A percentile compares a stretch with the other conserved stretches of the same genome.
phyloP scores from a whole-genome alignment of 2,113 vertebrate species.

The Clupea harengus region DNA sequence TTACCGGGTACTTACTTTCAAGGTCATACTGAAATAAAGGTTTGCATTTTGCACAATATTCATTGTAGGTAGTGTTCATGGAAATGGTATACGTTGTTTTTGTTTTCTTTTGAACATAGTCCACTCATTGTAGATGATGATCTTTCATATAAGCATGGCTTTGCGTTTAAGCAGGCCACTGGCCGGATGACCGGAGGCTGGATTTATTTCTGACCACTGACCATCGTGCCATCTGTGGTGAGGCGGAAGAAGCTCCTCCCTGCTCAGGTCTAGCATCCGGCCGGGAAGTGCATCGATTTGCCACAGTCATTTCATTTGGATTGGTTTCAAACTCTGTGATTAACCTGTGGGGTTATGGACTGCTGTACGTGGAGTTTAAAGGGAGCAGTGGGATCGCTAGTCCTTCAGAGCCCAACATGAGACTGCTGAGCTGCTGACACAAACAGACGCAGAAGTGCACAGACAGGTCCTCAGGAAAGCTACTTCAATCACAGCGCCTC shows the following conservation, averaged over 20 bases:
- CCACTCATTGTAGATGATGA: background rate
- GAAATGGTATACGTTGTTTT: background rate
- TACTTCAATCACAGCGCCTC: background rate
- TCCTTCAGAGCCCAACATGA: background rate
- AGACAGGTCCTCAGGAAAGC: constrained; percentile 1
- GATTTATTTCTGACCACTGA: background rate
- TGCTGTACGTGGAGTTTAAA: background rate
- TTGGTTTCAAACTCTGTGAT: background rate
- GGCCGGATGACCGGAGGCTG: background rate
- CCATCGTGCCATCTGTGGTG: background rate
- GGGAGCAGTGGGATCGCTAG: background rate
- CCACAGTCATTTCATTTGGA: background rate
- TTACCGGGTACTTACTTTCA: background rate
- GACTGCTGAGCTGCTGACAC: background rate
- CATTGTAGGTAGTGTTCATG: background rate
- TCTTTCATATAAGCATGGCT: background rate
- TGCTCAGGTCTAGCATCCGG: background rate
- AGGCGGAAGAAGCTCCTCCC: background rate
- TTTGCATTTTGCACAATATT: constrained; percentile 14
- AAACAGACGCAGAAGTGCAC: background rate
- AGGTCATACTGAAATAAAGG: background rate
- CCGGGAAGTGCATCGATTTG: background rate
- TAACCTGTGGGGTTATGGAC: background rate
- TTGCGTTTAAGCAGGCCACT: background rate
- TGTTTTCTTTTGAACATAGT: background rate